These are phyloP conservation scores for Tetramorium parvispinum DNA, from an alignment of 1,140 invertebrate species.

Conservation along the genomic window DNA sequence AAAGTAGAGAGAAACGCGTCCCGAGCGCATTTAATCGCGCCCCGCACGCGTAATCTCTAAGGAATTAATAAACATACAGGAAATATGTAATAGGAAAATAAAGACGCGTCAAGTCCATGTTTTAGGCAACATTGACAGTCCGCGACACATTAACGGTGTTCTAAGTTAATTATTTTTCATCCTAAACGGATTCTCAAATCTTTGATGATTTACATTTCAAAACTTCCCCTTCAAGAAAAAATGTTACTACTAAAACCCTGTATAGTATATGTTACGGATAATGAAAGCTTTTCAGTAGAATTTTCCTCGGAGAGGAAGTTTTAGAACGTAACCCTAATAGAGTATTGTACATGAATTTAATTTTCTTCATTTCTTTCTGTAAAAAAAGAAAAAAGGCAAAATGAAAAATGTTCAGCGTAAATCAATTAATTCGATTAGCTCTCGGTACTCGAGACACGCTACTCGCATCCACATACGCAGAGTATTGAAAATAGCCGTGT, in stretches of 20 bases:
- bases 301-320: too few species aligned
- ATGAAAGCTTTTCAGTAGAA: too few species aligned
- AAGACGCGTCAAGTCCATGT: not conserved
- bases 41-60: not conserved
- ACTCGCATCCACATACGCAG: not conserved
- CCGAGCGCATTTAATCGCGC: constrained; percentile 58
- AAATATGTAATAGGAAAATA: not conserved
- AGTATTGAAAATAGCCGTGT: constrained; percentile 69
- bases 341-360: not conserved
- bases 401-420: not conserved
- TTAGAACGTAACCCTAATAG: too few species aligned
- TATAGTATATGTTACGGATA: too few species aligned
- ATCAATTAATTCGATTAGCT: not conserved
- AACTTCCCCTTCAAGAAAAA: too few species aligned
- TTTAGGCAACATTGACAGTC: not conserved
- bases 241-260: too few species aligned
- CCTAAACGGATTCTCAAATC: not conserved
- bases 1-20: constrained; percentile 33
- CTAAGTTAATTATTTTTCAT: not conserved
- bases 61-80: not conserved
- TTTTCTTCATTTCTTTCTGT: not conserved
- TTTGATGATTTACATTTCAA: not conserved
- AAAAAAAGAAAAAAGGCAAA: not conserved
- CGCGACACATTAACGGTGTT: not conserved
- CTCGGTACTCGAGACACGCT: not conserved